Conservation (phyloP, 2,113 vertebrate genomes). For the Esox niger region DNA sequence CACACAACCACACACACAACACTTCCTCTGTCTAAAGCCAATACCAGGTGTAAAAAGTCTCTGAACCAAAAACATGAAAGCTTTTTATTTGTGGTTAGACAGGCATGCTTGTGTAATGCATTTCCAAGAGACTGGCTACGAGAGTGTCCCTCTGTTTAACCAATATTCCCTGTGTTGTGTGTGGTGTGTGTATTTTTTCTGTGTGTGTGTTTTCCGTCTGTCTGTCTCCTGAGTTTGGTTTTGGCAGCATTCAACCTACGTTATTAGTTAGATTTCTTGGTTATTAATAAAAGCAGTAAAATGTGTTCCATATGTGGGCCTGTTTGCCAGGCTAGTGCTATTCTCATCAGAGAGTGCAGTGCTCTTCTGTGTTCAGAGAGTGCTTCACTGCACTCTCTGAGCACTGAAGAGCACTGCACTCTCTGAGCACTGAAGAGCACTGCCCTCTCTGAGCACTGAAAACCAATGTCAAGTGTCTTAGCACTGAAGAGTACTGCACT, state of each 20-base stretch:
- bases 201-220: slow-evolving; percentile 58
- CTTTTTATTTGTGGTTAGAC: slow-evolving; percentile 52
- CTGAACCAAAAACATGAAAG: slow-evolving; percentile 64
- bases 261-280: slow-evolving; percentile 69
- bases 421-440: no score
- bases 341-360: slow-evolving; percentile 65
- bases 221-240: slow-evolving; percentile 58
- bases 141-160: slow-evolving; percentile 62
- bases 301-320: slow-evolving; percentile 76
- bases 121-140: slow-evolving; percentile 54
- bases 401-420: no score
- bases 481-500: no score
- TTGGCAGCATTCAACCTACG: slow-evolving; percentile 67
- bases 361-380: no score
- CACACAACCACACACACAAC: neutral
- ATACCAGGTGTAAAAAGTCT: slow-evolving; percentile 71
- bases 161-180: slow-evolving; percentile 40
- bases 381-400: no score
- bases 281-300: slow-evolving; percentile 79
- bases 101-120: slow-evolving; percentile 47
- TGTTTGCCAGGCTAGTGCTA: slow-evolving; percentile 64
- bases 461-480: no score
- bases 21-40: slow-evolving; percentile 42
- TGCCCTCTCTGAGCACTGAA: no score
- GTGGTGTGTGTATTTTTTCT: slow-evolving; percentile 35